These are phyloP conservation scores for Limosa lapponica DNA, from an alignment of 2,797 vertebrate genomes.

Conservation along the genomic window DNA sequence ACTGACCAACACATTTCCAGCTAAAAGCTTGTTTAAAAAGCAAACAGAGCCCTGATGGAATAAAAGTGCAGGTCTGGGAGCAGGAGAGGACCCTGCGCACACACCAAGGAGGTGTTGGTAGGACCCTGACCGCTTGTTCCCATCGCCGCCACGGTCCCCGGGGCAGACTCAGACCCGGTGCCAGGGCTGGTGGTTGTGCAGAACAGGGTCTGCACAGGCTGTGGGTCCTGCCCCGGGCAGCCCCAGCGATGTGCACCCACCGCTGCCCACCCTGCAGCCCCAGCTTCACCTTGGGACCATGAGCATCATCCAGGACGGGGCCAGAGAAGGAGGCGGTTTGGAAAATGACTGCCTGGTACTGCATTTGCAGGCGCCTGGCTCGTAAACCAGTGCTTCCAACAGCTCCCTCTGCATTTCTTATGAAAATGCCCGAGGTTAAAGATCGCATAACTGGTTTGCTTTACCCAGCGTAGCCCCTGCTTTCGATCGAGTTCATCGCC, in stretches of 20 bases:
- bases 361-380: constrained; percentile 1
- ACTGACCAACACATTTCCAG: constrained; percentile 55
- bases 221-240: not conserved
- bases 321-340: fast-evolving
- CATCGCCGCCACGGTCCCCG: not conserved
- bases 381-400: not conserved
- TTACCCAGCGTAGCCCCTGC: not conserved
- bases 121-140: not conserved
- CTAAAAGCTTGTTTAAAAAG: constrained; percentile 52
- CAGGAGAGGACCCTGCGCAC: not conserved
- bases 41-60: constrained; percentile 24
- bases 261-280: not conserved
- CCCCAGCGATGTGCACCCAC: not conserved
- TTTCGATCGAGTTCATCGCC: constrained; percentile 10
- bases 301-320: not conserved
- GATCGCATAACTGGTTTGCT: not conserved
- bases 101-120: not conserved
- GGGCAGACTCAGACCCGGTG: not conserved
- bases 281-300: not conserved
- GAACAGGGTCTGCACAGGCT: not conserved
- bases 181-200: not conserved
- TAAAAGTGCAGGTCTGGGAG: constrained; percentile 8
- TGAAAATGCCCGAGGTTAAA: constrained; percentile 9
- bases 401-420: constrained; percentile 2
- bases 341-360: not conserved